Conservation (phyloP, 2,797 vertebrate genomes). For the Chelon labrosus region DNA sequence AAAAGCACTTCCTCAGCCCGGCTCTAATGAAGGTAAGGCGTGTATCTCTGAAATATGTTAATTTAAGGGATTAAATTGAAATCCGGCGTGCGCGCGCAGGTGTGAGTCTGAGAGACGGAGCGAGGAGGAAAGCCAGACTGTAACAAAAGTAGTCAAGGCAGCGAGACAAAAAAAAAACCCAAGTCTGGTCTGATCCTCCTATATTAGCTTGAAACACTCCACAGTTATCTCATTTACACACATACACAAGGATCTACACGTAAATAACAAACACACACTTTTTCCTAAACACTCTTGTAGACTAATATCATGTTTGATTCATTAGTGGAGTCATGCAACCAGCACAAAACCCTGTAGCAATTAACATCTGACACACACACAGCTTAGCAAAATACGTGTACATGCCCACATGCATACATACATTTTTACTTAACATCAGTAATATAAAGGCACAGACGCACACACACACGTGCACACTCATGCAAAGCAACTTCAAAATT, state of each 20-base stretch:
- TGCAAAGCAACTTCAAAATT: slow-evolving; percentile 57
- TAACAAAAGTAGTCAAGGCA: slow-evolving; percentile 42
- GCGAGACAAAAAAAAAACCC: slow-evolving; percentile 26
- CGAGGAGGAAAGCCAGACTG: slow-evolving; percentile 33
- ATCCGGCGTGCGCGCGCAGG: neutral
- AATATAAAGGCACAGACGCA: slow-evolving; percentile 14
- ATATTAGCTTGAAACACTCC: slow-evolving; percentile 40
- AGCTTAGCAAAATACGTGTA: slow-evolving; percentile 4
- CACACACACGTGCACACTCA: slow-evolving; percentile 6
- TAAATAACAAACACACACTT: slow-evolving; percentile 24
- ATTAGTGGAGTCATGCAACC: slow-evolving; percentile 59
- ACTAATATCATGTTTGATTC: slow-evolving; percentile 50
- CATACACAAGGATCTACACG: slow-evolving; percentile 15
- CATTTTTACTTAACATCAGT: slow-evolving; percentile 22
- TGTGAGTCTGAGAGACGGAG: slow-evolving; percentile 18
- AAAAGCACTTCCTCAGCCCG: neutral
- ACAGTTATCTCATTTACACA: slow-evolving; percentile 33
- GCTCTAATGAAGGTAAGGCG: slow-evolving; percentile 44
- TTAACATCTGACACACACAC: slow-evolving; percentile 54
- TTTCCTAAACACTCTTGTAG: slow-evolving; percentile 29
- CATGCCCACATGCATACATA: slow-evolving; percentile 1
- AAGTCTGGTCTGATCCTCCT: slow-evolving; percentile 62
- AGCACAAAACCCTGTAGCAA: slow-evolving; percentile 56
- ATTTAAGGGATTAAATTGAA: slow-evolving; percentile 43
- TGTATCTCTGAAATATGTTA: slow-evolving; percentile 28